Evolutionary conservation across 2,797 vertebrate genomes (phyloP).

Genomic region (Paratrypauchen microcephalus): DNA sequence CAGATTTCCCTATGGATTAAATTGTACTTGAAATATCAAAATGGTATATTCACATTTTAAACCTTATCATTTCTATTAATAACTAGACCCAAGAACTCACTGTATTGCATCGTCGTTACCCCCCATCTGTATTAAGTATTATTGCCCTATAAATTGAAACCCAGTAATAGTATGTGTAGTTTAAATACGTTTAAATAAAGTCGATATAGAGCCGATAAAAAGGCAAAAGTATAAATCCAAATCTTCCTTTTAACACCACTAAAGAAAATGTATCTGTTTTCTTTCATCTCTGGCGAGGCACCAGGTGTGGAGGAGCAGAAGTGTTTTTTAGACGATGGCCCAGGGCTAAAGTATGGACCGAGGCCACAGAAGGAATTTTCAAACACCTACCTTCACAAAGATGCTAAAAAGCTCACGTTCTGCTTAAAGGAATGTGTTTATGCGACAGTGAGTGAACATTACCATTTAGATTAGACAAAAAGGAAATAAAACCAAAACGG

Average conservation of each 20-base stretch:
- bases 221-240: neutral
- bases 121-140: too few relatives aligned
- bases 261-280: neutral
- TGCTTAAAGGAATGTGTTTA: conserved; percentile 29
- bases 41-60: too few relatives aligned
- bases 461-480: conserved; percentile 14
- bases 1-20: too few relatives aligned
- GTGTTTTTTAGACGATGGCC: conserved; percentile 58
- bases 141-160: neutral
- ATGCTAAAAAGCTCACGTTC: conserved; percentile 34
- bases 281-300: neutral
- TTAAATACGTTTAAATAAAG: neutral
- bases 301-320: conserved; percentile 24
- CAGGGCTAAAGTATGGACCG: conserved; percentile 49
- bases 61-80: too few relatives aligned
- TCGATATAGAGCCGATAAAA: neutral
- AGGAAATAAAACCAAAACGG: conserved; percentile 3
- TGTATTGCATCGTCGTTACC: too few relatives aligned
- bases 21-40: too few relatives aligned
- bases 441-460: conserved; percentile 9
- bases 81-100: too few relatives aligned
- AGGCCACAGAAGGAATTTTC: conserved; percentile 54
- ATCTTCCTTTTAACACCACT: neutral
- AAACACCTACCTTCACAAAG: conserved; percentile 59
- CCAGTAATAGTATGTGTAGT: neutral